Evolutionary conservation across 2,113 vertebrate genomes (phyloP), one percentile per base, ranked within the genome.

Genomic region (Sebastes schlegelii): DNA sequence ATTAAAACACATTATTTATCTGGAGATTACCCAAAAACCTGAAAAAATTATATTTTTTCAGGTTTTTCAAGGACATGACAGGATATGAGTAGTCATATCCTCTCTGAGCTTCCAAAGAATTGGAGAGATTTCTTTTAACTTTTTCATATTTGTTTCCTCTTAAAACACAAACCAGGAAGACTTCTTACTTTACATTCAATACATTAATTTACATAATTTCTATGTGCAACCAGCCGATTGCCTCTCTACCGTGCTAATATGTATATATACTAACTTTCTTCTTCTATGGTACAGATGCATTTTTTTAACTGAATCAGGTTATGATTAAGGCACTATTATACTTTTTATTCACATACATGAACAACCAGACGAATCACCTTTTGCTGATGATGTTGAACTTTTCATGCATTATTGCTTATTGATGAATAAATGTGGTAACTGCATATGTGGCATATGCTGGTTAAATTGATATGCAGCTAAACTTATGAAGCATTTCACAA

Each of bases 281-380:
- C 69, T 73, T 77, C 70, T 82, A 19, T 21, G 14, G 34, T 83
- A 48, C 57, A 76, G 66, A 77, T 83, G 62, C 66, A 61, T 80
- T 48, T 67, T 64, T 19, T 57, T 54, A 72, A 81, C 26, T 8
- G 23, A 81, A 83, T 9, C 51, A 11, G n/a, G 14, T 63, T 21
- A 57, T 77, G 63, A 84, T 90, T 92, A 95, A 95, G 94, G 95
- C 95, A 95, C 95, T 89, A 57, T 86, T 63, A 66, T 83, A 48
- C 5, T 40, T 70, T 71, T 42, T 73, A 64, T 70, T 83, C 73
- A 88, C 79, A 90, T 51, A 86, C 48, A 84, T 26, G n/a, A 84
- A 79, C 73, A 63, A 84, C 21, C 63, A 79, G 10, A 73, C 26
- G 40, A 46, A 62, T 80, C 51, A 83, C 52, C 6, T 74, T 19